Base-by-base conservation (phyloP, 2,888 invertebrate genomes). In the Heliconius cydno region DNA sequence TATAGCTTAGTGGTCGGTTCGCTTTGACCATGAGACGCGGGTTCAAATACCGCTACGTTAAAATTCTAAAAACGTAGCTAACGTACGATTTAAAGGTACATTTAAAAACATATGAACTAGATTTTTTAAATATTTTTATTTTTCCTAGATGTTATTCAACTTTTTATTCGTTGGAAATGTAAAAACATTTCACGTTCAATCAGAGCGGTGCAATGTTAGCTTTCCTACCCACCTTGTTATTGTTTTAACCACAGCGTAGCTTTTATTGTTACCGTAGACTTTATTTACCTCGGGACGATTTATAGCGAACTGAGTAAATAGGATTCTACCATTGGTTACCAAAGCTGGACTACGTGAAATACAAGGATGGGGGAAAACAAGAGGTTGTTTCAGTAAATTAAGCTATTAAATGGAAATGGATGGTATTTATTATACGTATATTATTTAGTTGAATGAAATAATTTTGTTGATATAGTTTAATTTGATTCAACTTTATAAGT, bases 241-340 rank as follows among this genome's bases (percentile, higher is more conserved):
- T 83, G 83, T 84, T 83, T 80, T 78, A 82, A 79, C 80, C 80
- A 34, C 81, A 65, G 80, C 74, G 70, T 74, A 73, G 77, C 77
- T 83, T 83, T 84, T 82, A 83, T 83, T 83, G 81, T 83, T 77
- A 79, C 83, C 79, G 80, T 71, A 80, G 82, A 83, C 84, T 81
- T 81, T 83, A 81, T 83, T 84, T 83, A 84, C 82, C 75, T 81
- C 78, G 78, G 80, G 79, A 81, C 81, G 80, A 82, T 84, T 84
- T 84, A 83, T 80, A 81, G 81, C 79, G 81, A 72, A 68, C 80
- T 67, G 79, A 77, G 77, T 80, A 81, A 82, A 82, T 81, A 82
- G 79, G 79, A 82, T 81, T 80, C 74, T 73, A 80, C 81, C 77
- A 77, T 78, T 87, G 87, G 89, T 85, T 87, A 90, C 78, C 79